Percentiles rank a stretch among this genome's conserved stretches.
These are phyloP conservation scores for Myocastor coypus DNA, from an alignment of 2,113 vertebrate species.

Conservation along the genomic window DNA sequence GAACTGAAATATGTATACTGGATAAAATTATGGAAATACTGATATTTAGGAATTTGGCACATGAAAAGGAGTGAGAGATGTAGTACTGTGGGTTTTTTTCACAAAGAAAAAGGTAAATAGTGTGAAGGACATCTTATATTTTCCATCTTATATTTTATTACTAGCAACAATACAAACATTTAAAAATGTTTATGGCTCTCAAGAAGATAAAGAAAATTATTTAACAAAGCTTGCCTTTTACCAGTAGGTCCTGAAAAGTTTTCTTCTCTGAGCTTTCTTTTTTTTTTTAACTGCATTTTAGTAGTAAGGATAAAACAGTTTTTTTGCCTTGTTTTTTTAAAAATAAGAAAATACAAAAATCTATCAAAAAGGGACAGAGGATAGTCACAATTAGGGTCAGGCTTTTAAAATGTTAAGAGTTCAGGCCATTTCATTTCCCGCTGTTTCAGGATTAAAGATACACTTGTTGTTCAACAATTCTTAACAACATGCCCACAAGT, in stretches of 20 bases:
- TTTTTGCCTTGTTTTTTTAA: not conserved
- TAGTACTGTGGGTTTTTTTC: not conserved
- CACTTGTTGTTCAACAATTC: not conserved
- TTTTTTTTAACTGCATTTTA: conserved; percentile 14
- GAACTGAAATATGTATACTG: not conserved
- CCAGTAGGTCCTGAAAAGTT: not conserved
- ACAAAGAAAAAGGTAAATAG: not conserved
- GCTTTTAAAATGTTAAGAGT: not conserved
- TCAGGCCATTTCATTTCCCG: not conserved
- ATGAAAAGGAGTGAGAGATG: not conserved
- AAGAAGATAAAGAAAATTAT: not conserved
- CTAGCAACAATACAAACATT: not conserved
- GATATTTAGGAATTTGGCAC: not conserved
- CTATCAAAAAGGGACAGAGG: not conserved
- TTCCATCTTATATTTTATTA: not conserved
- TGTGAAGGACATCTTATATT: not conserved
- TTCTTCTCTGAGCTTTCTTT: not conserved
- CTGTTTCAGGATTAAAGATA: not conserved
- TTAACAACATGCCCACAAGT: not conserved
- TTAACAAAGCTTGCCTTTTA: not conserved
- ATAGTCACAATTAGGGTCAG: not conserved
- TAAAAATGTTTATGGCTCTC: not conserved
- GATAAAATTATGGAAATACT: not conserved
- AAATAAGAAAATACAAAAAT: not conserved
- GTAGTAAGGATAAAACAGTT: not conserved